Evolutionary conservation across 2,113 vertebrate genomes (phyloP), one percentile per base, ranked within the genome.

Genomic region (Chaetorhynchus papuensis): DNA sequence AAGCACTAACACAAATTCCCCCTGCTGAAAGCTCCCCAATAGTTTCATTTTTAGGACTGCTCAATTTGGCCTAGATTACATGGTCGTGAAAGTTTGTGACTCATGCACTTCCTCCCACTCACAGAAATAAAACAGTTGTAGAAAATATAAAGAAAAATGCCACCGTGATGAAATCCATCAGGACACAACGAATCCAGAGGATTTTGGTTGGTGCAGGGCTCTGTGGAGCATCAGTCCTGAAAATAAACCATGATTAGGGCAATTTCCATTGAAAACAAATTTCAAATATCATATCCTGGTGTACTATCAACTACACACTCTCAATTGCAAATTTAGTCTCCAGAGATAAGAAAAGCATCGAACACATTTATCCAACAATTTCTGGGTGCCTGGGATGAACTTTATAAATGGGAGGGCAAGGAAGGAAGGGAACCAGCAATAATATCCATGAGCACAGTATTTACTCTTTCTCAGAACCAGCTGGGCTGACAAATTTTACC

Each of bases 341-440:
- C 15, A 7, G 63, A 80, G 84, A 94, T 90, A 93, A 83, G 59
- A 19, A 90, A 80, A 90, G 35, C 63, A 19, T 15, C 61, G 59
- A 72, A 66, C 44, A 42, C 37, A 76, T 93, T 96, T 90, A 83
- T 93, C 81, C 70, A 61, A 82, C 42, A 54, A 74, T 91, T 95
- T 89, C 59, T 72, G 70, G 54, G 66, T 74, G 87, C 53, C 74
- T 89, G 77, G 37, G 45, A 91, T 71, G 57, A 85, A 60, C 49
- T 64, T 54, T 79, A n/a, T 66, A 85, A 90, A 93, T 33, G 78
- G 66, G 54, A 84, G 37, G 24, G 61, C 27, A 79, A 33, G 65
- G 18, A 64, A 76, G 50, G 93, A 31, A 23, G 35, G 54, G 70
- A 76, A 85, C 50, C 37, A 87, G 81, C 59, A 85, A 42, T 87